Percentiles rank a stretch among this genome's conserved stretches.
Evolutionary conservation across 2,113 vertebrate genomes (phyloP).

Genomic region (Atlantisia rogersi): DNA sequence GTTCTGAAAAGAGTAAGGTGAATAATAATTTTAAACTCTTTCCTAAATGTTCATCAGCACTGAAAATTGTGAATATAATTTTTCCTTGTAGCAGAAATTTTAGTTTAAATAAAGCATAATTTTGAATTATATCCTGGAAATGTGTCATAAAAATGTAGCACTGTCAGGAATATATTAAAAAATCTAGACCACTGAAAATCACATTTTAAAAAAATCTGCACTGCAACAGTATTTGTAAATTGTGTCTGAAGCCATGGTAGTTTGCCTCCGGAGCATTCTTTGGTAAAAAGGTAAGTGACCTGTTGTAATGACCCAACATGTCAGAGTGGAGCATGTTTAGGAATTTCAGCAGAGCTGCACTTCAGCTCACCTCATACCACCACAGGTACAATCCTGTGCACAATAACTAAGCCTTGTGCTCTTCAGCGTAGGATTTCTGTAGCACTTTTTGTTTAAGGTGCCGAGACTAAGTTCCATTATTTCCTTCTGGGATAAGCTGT

Average conservation of each 20-base stretch:
- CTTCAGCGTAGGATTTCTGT: neutral
- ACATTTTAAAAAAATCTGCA: neutral
- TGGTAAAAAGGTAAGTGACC: neutral
- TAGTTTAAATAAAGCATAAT: slow-evolving; percentile 4
- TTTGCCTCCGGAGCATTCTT: neutral
- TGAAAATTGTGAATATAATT: neutral
- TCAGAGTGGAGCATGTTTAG: neutral
- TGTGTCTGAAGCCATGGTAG: neutral
- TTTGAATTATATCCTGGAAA: neutral
- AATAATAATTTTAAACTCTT: neutral
- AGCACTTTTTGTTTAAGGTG: neutral
- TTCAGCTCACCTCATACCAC: neutral
- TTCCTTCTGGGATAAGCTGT: neutral
- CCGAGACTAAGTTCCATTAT: neutral
- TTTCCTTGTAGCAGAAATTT: neutral
- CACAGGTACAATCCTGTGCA: neutral
- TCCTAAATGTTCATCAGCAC: neutral
- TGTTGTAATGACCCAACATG: neutral
- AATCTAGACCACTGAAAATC: neutral
- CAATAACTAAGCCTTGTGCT: neutral
- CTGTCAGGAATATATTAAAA: neutral
- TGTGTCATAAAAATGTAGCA: neutral
- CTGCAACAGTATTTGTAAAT: neutral
- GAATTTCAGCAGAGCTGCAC: neutral
- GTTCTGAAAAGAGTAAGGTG: slow-evolving; percentile 75